phyloP scores from a whole-genome alignment of 2,113 vertebrate genomes.

The Colius striatus region DNA sequence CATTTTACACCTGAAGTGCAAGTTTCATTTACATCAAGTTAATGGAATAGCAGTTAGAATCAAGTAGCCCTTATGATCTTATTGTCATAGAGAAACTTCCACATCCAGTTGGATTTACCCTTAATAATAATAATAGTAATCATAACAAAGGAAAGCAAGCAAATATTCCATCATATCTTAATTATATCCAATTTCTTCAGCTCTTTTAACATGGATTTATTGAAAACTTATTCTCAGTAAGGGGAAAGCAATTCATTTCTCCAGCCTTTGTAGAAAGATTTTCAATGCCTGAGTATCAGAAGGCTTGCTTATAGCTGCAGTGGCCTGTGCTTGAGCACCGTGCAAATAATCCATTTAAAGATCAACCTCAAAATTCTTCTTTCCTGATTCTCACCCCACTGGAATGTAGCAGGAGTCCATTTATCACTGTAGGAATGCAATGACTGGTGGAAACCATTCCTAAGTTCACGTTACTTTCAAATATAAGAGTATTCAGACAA shows the following conservation, averaged over 20 bases:
- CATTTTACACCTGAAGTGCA: background rate
- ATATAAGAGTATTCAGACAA: background rate
- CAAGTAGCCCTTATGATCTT: background rate
- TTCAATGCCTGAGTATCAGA: background rate
- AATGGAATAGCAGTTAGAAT: background rate
- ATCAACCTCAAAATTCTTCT: constrained; percentile 29
- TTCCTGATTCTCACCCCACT: background rate
- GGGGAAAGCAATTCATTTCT: background rate
- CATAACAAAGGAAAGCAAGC: background rate
- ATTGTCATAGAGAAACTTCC: background rate
- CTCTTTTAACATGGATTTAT: background rate
- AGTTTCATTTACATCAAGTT: background rate
- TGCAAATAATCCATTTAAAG: constrained; percentile 36
- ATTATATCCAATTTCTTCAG: background rate
- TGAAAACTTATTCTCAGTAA: background rate
- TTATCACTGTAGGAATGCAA: constrained; percentile 4
- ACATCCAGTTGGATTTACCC: background rate
- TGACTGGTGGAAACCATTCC: background rate
- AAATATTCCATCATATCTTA: background rate
- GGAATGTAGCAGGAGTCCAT: constrained; percentile 27
- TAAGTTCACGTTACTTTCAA: background rate
- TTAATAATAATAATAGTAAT: background rate
- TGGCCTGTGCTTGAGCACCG: background rate
- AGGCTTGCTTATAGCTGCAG: background rate
- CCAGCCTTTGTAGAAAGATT: background rate